Base-by-base conservation (phyloP, 1,140 invertebrate species). In the Drosophila virilis region DNA sequence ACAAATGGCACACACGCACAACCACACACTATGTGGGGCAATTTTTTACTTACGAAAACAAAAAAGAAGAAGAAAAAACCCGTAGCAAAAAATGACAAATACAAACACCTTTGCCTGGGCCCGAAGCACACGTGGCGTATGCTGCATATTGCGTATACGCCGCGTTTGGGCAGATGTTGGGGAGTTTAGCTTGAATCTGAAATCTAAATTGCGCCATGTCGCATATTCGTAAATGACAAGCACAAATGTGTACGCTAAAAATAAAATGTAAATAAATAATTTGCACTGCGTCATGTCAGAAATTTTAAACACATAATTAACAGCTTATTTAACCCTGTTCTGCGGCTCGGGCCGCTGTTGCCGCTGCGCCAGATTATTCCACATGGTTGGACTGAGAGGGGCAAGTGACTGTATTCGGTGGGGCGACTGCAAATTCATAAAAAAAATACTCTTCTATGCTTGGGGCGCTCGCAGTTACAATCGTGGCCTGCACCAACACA, bases 221-320 rank as follows among this genome's bases (percentile, higher is more conserved):
- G 61, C 81, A 80, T 76, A 77, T 59, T 76, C 78, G 86, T 70
- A 83, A 80, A 85, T 74, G 74, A 58, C 68, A 62, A 58, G 54
- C 62, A 64, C 68, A 60, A 46, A 75, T 8, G 5, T 48, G 9
- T 6, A 28, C 52, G 82, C 84, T 89, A 83, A 83, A 88, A 88
- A 84, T 86, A 88, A 80, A 84, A 80, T 83, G 77, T 79, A 82
- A 88, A 89, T 88, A 89, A 88, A 88, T 88, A 88, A 88, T 88
- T 88, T 89, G 83, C 80, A 84, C 83, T 88, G 83, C 83, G 79
- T 89, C 84, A 89, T 86, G 82, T 83, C 82, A 88, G 79, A 86
- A 86, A 88, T 86, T 86, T 91, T 85, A 91, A 91, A 80, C 89
- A 82, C 84, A 91, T 91, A 91, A 91, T 91, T 91, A 91, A 88